A percentile compares a stretch with the other conserved stretches of the same genome.
Conservation (phyloP, 2,113 vertebrate genomes). For the Manacus vitellinus region DNA sequence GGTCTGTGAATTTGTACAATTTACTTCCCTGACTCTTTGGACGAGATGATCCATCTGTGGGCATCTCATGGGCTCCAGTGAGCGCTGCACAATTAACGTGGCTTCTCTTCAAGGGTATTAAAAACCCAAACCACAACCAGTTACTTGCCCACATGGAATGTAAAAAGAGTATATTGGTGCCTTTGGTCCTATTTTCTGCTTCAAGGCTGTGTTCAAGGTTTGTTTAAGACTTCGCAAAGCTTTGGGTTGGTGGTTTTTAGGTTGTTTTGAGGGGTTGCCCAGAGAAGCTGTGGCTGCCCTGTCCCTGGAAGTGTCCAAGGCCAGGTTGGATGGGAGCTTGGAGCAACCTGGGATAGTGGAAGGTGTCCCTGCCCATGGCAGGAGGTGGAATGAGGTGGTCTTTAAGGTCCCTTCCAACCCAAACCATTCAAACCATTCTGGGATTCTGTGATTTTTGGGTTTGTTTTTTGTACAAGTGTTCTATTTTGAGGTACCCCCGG, state of each 20-base stretch:
- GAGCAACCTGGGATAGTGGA: not conserved
- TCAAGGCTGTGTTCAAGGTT: not conserved
- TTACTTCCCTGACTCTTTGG: not conserved
- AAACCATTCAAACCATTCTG: not conserved
- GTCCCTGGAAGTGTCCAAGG: not conserved
- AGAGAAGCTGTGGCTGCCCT: not conserved
- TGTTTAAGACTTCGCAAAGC: not conserved
- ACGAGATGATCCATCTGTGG: not conserved
- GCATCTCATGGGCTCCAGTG: not conserved
- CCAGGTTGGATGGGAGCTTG: not conserved
- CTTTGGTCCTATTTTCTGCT: not conserved
- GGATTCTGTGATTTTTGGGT: not conserved
- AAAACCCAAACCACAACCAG: not conserved
- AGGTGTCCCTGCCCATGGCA: not conserved
- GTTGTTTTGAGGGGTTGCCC: not conserved
- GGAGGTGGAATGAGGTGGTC: not conserved
- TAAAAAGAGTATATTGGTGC: not conserved
- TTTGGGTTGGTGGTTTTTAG: not conserved
- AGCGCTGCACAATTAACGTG: not conserved
- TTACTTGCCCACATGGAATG: not conserved
- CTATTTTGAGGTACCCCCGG: not conserved
- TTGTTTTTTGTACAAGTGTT: not conserved
- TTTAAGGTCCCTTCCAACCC: not conserved
- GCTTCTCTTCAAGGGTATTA: not conserved
- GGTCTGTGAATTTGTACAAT: not conserved